Evolutionary conservation across 2,888 invertebrate species (phyloP), one percentile per base, ranked within the genome.

Genomic region (Eupelmus urozonus): DNA sequence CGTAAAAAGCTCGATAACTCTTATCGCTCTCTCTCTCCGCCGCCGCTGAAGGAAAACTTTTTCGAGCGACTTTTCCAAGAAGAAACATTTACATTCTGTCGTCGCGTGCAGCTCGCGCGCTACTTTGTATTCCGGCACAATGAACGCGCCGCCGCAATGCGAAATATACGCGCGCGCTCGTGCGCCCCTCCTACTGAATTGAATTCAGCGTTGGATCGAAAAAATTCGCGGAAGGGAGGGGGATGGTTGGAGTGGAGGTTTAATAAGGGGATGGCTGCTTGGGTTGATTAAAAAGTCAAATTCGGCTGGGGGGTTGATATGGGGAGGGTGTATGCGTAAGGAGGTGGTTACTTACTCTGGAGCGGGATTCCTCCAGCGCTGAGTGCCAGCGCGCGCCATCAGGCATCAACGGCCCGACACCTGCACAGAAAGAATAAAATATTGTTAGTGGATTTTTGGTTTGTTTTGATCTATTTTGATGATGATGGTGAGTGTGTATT

Each of bases 361-460:
- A 91, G 93, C 93, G 91, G 94, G 93, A 92, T 93, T 94, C 91
- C 93, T 93, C 92, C 93, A 93, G 91, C 94, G 94, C 91, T 94
- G 93, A 92, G 94, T 94, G 89, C 94, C 94, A 92, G 94, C 93
- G 91, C 93, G 93, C 91, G 94, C 94, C 94, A 94, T 94, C 92
- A 87, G 87, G 87, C 89, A 87, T 89, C 85, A 86, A 93, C 93
- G 93, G 92, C 91, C 91, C 90, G 89, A 90, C 90, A 90, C 90
- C 91, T 81, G 91, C 42, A 55, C 91, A 90, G 25, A 45, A 29
- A 76, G 53, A 73, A 7, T 57, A 13, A 59, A 59, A 69, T 62
- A 29, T 5, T 59, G 42, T 77, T 77, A 71, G 7, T 73, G 40
- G 63, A 25, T 72, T 60, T 51, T 71, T 23, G n/a, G 18, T 13